Conservation (phyloP, 2,797 vertebrate genomes). For the Okamejei kenojei region DNA sequence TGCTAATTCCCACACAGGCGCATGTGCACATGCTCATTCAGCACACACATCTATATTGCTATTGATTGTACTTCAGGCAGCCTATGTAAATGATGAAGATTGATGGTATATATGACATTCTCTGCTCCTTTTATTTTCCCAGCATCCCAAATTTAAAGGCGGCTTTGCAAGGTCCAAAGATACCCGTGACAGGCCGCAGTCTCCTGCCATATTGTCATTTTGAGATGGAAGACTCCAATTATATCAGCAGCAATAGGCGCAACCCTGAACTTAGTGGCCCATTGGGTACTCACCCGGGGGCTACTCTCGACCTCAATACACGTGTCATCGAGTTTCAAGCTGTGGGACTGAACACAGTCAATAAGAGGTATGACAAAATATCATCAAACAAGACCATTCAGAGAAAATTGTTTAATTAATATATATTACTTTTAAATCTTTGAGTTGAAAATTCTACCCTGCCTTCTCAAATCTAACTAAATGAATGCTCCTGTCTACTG, state of each 20-base stretch:
- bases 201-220: constrained; percentile 64
- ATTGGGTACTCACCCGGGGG: constrained; percentile 40
- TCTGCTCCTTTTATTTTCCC: constrained; percentile 31
- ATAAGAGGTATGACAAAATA: constrained; percentile 54
- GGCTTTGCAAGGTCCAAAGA: constrained; percentile 47
- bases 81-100: background rate
- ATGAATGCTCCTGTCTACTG: background rate
- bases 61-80: background rate
- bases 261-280: constrained; percentile 50
- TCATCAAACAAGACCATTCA: background rate
- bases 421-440: background rate
- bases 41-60: background rate
- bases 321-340: constrained; percentile 68
- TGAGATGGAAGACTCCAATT: constrained; percentile 71
- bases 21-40: background rate
- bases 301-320: constrained; percentile 54
- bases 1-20: background rate
- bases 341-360: constrained; percentile 56
- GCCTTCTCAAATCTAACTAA: background rate
- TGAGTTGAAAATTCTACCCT: background rate
- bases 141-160: constrained; percentile 73
- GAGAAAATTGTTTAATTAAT: background rate
- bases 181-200: constrained; percentile 63
- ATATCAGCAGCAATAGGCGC: constrained; percentile 51
- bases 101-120: background rate